These are phyloP conservation scores for Polia nebulosa DNA, from an alignment of 2,888 invertebrate genomes.

Conservation along the genomic window DNA sequence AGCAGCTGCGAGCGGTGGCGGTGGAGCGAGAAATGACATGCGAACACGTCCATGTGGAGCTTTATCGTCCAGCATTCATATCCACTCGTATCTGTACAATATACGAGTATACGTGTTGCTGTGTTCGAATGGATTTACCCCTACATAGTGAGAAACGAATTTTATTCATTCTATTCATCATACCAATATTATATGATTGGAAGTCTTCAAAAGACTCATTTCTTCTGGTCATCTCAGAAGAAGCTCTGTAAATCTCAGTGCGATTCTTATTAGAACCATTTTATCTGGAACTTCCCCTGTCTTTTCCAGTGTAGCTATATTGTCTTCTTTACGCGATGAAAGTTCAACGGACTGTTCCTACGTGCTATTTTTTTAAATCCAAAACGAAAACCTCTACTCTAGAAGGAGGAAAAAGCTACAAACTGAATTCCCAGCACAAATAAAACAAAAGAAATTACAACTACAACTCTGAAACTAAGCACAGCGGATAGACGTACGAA, in stretches of 20 bases:
- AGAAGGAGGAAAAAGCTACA: constrained; percentile 7
- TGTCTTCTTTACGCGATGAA: neutral
- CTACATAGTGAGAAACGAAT: neutral
- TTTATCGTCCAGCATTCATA: constrained; percentile 46
- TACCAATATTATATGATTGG: neutral
- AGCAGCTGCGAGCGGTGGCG: constrained; percentile 55
- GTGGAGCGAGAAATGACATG: constrained; percentile 63
- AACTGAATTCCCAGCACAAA: constrained; percentile 18
- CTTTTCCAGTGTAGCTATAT: neutral
- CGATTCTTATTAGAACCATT: neutral
- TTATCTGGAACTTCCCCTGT: neutral
- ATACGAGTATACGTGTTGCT: constrained; percentile 4
- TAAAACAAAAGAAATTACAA: constrained; percentile 34
- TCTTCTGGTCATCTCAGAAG: neutral
- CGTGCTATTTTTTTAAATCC: neutral
- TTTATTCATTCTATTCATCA: neutral
- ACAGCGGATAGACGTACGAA: constrained; percentile 44
- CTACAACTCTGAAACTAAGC: constrained; percentile 31
- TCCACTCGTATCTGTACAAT: constrained; percentile 11
- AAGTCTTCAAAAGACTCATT: neutral
- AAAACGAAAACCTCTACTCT: constrained; percentile 4
- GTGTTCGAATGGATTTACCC: constrained; percentile 4
- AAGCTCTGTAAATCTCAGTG: neutral
- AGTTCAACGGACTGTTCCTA: neutral
- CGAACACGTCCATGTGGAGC: constrained; percentile 42